A percentile compares a stretch with the other conserved stretches of the same genome.
Evolutionary conservation across 2,113 vertebrate genomes (phyloP).

Genomic region (Ictidomys tridecemlineatus): DNA sequence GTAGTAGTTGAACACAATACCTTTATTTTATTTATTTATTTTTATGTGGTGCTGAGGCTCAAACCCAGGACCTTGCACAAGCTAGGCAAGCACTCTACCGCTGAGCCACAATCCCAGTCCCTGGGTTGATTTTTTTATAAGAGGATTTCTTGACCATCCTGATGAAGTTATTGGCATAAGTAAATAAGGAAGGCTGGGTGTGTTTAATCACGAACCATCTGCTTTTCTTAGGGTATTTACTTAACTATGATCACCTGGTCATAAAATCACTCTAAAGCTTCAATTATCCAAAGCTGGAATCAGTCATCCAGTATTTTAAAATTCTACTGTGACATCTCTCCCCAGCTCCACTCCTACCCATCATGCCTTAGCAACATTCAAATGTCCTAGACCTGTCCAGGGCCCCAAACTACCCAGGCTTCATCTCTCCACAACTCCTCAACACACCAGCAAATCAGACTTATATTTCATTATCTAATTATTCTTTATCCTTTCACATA

Average conservation of each 20-base stretch:
- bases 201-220: constrained; percentile 38
- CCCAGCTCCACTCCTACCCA: not conserved
- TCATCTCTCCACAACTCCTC: constrained; percentile 16
- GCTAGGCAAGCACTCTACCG: too few relatives aligned
- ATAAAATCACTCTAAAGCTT: constrained; percentile 21
- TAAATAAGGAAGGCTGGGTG: constrained; percentile 25
- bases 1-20: too few relatives aligned
- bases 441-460: constrained; percentile 35
- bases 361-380: not conserved
- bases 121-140: not conserved
- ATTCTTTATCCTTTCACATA: not conserved
- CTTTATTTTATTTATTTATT: too few relatives aligned
- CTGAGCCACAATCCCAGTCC: too few relatives aligned
- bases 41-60: too few relatives aligned
- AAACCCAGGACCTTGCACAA: too few relatives aligned
- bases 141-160: not conserved
- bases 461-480: constrained; percentile 22
- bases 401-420: not conserved
- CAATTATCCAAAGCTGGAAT: constrained; percentile 12
- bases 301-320: constrained; percentile 45
- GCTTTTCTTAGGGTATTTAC: constrained; percentile 36
- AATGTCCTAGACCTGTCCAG: constrained; percentile 30
- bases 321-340: constrained; percentile 24
- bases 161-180: constrained; percentile 2
- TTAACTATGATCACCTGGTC: constrained; percentile 11